Evolutionary conservation across 2,888 invertebrate genomes (phyloP).

Genomic region (Drosophila neotestacea): DNA sequence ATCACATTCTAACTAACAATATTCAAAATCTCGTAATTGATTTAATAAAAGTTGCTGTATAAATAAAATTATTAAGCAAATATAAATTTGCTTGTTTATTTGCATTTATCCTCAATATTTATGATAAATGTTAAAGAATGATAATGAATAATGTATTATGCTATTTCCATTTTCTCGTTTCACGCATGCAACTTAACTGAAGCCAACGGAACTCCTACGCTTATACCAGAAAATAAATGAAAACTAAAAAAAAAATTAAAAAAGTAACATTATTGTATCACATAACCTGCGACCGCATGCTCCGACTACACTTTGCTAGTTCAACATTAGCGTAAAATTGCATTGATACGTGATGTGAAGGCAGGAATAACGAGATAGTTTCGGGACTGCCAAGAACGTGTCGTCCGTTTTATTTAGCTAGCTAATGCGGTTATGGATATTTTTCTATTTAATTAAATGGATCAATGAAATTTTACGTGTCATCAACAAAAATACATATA

Average conservation of each 20-base stretch:
- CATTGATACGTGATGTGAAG: conserved; percentile 58
- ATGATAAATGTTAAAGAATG: conserved; percentile 48
- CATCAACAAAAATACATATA: conserved; percentile 52
- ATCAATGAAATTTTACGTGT: conserved; percentile 72
- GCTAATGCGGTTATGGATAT: conserved; percentile 16
- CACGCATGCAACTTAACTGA: conserved; percentile 70
- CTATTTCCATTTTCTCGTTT: conserved; percentile 55
- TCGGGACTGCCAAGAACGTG: conserved; percentile 19
- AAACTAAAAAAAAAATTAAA: conserved; percentile 8
- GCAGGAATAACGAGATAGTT: conserved; percentile 5
- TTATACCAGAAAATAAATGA: conserved; percentile 24
- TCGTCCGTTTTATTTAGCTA: conserved; percentile 27
- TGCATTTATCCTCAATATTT: not conserved
- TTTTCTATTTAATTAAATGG: conserved; percentile 18
- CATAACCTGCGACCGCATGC: conserved; percentile 72
- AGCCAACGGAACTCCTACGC: conserved; percentile 62
- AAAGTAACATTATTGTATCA: conserved; percentile 30
- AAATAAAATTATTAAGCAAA: not conserved
- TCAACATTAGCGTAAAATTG: conserved; percentile 64
- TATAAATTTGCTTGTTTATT: not conserved
- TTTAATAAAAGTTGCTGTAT: not conserved
- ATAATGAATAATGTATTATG: conserved; percentile 58
- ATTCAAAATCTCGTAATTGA: not conserved
- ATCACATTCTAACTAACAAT: not conserved
- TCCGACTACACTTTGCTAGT: conserved; percentile 72